Evolutionary conservation across 2,113 vertebrate species (phyloP).

Genomic region (Trogon melanurus): DNA sequence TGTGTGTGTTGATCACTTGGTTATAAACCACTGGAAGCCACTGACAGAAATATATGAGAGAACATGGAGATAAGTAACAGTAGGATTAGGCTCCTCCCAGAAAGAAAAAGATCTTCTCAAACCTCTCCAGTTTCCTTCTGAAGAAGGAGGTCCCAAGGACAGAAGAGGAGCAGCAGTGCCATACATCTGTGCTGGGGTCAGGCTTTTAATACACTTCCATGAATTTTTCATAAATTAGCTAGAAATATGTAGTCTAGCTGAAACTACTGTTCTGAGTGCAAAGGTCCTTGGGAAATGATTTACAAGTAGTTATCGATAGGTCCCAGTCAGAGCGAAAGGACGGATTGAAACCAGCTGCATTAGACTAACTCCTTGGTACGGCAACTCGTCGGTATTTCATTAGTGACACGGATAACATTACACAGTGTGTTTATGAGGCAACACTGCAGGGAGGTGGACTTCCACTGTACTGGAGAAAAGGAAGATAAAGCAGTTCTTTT

Average conservation of each 20-base stretch:
- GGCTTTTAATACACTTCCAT: neutral
- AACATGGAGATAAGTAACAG: neutral
- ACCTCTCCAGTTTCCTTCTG: neutral
- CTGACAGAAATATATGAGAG: neutral
- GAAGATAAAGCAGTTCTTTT: neutral
- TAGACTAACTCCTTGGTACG: neutral
- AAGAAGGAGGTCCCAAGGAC: neutral
- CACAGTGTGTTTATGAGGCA: neutral
- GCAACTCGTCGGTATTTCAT: neutral
- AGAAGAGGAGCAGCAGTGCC: neutral
- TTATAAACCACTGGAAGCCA: neutral
- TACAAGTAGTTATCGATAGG: neutral
- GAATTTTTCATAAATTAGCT: neutral
- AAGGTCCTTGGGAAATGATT: neutral
- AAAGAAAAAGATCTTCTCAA: neutral
- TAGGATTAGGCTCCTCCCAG: neutral
- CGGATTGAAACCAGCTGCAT: neutral
- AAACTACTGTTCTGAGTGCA: neutral
- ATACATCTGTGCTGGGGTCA: neutral
- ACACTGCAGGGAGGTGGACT: neutral
- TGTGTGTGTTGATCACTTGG: neutral
- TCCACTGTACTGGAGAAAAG: neutral
- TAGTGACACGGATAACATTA: neutral
- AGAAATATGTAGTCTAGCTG: neutral
- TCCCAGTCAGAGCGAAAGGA: rapidly evolving